Percentiles rank a stretch among this genome's conserved stretches.
These are phyloP conservation scores for Halisarca cf. caerulea DNA, from an alignment of 37 sponge, comb jelly and placozoan genomes.

Conservation along the genomic window DNA sequence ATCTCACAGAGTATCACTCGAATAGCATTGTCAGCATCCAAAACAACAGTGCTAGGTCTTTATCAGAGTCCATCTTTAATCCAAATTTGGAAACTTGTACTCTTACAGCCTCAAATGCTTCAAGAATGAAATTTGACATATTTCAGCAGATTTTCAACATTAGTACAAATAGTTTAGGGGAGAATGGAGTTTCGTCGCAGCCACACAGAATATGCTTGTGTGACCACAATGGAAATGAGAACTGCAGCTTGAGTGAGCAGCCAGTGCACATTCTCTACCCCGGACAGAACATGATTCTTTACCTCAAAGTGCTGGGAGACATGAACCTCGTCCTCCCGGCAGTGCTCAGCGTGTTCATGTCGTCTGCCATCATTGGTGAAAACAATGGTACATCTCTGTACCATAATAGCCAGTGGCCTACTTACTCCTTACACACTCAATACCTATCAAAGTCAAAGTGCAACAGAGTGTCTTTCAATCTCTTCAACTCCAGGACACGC, in stretches of 20 bases:
- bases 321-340: neutral
- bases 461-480: too few relatives aligned
- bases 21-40: neutral
- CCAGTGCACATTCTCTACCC: neutral
- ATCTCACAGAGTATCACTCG: neutral
- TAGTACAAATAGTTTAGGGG: too few relatives aligned
- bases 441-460: too few relatives aligned
- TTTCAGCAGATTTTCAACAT: neutral
- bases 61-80: neutral
- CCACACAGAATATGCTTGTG: conserved; percentile 1
- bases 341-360: too few relatives aligned
- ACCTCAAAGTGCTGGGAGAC: neutral
- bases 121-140: neutral
- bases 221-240: neutral
- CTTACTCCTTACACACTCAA: too few relatives aligned
- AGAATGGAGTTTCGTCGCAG: neutral
- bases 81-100: neutral
- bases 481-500: too few relatives aligned
- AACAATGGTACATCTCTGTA: too few relatives aligned
- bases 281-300: neutral
- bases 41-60: too few relatives aligned
- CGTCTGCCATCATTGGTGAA: too few relatives aligned
- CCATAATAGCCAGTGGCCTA: too few relatives aligned
- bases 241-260: neutral
- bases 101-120: neutral